Evolutionary conservation across 2,113 vertebrate genomes (phyloP).

Genomic region (Rhodinocichla rosea): DNA sequence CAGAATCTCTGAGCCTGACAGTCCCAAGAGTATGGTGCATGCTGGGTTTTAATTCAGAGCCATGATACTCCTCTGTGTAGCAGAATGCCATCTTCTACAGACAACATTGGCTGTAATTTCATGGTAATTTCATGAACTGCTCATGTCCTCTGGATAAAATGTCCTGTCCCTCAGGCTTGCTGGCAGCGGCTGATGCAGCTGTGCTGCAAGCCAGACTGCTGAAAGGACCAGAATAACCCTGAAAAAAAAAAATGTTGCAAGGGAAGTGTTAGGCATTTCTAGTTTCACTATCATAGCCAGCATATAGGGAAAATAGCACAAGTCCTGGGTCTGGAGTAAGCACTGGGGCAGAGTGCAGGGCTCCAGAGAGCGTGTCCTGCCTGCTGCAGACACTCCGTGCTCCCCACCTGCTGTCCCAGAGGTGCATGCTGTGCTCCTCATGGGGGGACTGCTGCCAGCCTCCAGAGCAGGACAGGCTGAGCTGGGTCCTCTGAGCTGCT

Average conservation of each 20-base stretch:
- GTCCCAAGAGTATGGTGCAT: not conserved
- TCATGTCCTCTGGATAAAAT: not conserved
- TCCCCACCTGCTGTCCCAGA: not conserved
- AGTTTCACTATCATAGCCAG: not conserved
- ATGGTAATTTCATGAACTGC: not conserved
- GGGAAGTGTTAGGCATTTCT: not conserved
- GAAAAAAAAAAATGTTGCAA: not conserved
- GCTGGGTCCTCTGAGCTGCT: not conserved
- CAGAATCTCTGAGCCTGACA: not conserved
- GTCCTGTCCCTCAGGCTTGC: not conserved
- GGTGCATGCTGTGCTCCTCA: accelerated
- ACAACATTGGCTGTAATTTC: not conserved
- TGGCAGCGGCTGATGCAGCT: not conserved
- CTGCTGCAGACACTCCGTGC: not conserved
- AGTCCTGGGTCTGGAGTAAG: not conserved
- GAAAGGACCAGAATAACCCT: not conserved
- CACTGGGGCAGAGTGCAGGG: not conserved
- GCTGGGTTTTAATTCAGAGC: not conserved
- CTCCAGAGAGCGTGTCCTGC: not conserved
- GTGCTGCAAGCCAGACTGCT: not conserved
- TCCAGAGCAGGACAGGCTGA: not conserved
- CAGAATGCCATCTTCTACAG: not conserved
- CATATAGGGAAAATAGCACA: not conserved
- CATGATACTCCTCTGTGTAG: not conserved
- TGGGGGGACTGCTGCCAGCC: not conserved